Base-by-base conservation (phyloP, 2,888 invertebrate genomes). In the Tachina grossa region DNA sequence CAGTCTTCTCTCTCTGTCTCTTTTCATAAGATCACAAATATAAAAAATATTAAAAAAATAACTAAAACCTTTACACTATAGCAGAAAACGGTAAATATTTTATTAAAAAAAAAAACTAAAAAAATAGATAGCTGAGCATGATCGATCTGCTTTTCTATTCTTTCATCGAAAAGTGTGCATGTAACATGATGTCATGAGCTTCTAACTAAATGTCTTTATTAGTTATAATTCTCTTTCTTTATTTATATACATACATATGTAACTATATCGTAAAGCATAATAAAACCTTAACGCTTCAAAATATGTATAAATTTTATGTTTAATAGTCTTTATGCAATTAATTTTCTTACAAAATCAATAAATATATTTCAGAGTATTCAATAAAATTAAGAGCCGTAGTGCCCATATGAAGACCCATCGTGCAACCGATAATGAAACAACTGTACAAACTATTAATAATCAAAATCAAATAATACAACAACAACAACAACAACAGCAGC, bases 351-450 rank as follows among this genome's bases (percentile, higher is more conserved):
- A 53, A 61, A 71, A 68, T 51, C 41, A 47, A 65, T 51, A 66
- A 41, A 71, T 75, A 78, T 83, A 81, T 89, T 94, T 89, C 96
- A 98, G 98, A 95, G 96, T 98, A 93, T 98, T 98, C 95, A 96
- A 96, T 94, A 98, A 98, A 95, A 97, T 98, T 92, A 98, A 98
- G 95, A 99, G 98, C 94, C 96, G 99, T 93, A 99, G 98, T 94
- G 99, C 99, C 88, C 99, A 99, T 94, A 99, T 99, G 99, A 99
- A 99, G 94, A 98, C 98, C 89, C 99, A 99, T 94, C 96, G 97
- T 92, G 96, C 97, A 90, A 96, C 96, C 93, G 97, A 97, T 94
- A 95, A 96, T 93, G 97, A 96, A 93, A 87, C 88, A 78, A 85
- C 88, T 66, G 78, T 86, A 87, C 79, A 83, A 85, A 85, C 77